Base-by-base conservation (phyloP, 2,797 vertebrate genomes). In the Mormyrops attenuatus region DNA sequence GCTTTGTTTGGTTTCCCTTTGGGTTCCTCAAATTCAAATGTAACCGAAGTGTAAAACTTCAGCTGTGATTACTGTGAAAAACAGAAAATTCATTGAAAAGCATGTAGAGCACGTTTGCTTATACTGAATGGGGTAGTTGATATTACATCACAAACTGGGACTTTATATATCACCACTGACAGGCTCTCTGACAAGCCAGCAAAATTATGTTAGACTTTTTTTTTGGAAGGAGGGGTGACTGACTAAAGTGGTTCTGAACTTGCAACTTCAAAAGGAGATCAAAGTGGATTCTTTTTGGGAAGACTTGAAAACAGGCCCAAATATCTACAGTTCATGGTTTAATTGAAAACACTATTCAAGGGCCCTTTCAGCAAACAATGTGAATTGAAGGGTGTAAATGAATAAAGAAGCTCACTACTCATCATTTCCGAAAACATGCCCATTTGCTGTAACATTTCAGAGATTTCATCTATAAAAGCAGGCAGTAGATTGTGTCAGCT, bases 291-390 rank as follows among this genome's bases (percentile, higher is more conserved):
- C 80, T 85, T 85, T 89, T 85, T 60, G 41, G 20, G 15, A 63
- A 89, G 38, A 66, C 80, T 85, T 85, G 34, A 85, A 89, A 89
- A 85, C 73, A 88, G 38, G 34, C 57, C 55, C 9, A 89, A 22
- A 82, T 52, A 77, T 22, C 47, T 53, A 77, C 15, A 22, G 52
- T 38, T n/a, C 53, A 17, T 80, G n/a, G 88, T 85, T 66, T 85
- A 85, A 85, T 47, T 84, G 80, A 66, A 89, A 55, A 63, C 38
- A 85, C 80, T 84, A 57, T 87, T 44, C 34, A 47, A 44, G 34
- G 34, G 38, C 30, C 47, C 6, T 52, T 88, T 52, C 55, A 17
- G 47, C 38, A 88, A 88, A 63, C 55, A 88, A 66, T 47, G 87
- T 88, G 55, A 88, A 66, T 44, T 63, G 57, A 44, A 41, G 55